phyloP scores from a whole-genome alignment of 2,797 vertebrate species.

The Poeciliopsis infans region DNA sequence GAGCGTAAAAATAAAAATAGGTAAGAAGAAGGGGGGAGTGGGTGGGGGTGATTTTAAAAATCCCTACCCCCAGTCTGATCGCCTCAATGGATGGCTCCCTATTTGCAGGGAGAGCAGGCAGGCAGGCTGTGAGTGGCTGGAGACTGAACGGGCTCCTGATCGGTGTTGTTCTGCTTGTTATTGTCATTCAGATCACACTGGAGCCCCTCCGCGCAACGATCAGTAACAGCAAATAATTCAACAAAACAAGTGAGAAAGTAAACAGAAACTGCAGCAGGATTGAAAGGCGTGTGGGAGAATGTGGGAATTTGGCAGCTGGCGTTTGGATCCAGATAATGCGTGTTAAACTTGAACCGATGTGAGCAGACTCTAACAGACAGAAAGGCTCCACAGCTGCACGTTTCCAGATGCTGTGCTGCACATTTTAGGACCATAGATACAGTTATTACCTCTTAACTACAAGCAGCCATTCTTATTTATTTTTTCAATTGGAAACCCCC shows the following conservation, averaged over 20 bases:
- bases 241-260: background rate
- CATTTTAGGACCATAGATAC: conserved; percentile 30
- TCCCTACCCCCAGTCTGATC: conserved; percentile 62
- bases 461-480: conserved; percentile 35
- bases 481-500: background rate
- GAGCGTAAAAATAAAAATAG: conserved; percentile 98
- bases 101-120: conserved; percentile 43
- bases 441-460: conserved; percentile 41
- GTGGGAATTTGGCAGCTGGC: conserved; percentile 60
- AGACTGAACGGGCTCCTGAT: conserved; percentile 32
- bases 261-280: conserved; percentile 9
- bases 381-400: conserved; percentile 57
- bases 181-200: conserved; percentile 77
- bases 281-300: conserved; percentile 37
- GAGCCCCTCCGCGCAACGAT: conserved; percentile 19
- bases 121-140: conserved; percentile 19
- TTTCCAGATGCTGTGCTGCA: conserved; percentile 55
- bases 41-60: background rate
- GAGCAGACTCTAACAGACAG: conserved; percentile 22
- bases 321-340: conserved; percentile 39
- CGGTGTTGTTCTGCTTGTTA: conserved; percentile 50
- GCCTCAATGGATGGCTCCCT: conserved; percentile 60
- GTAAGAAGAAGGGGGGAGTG: conserved; percentile 73
- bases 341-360: conserved; percentile 31
- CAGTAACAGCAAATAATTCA: conserved; percentile 24